Base-by-base conservation (phyloP, 1,140 invertebrate genomes). In the Trypoxylus dichotomus region DNA sequence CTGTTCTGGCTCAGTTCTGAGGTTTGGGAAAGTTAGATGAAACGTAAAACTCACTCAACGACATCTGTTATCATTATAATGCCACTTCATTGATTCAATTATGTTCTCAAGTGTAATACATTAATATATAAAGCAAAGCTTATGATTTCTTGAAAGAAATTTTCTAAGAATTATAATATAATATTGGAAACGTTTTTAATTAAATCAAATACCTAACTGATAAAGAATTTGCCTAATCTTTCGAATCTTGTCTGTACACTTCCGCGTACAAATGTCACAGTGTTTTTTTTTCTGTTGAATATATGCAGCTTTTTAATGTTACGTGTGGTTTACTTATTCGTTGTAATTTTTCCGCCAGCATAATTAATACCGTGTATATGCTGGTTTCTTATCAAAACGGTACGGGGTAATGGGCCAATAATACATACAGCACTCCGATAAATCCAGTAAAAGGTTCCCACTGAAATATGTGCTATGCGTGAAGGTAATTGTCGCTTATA, bases 311-410 rank as follows among this genome's bases (percentile, higher is more conserved):
- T 42, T 75, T 11, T 21, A 32, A 41, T 75, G 43, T 75, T 75
- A 42, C 32, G 24, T 75, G 19, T 43, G 24, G 19, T 41, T 32
- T 15, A n/a, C 29, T 71, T 27, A 29, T 60, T 60, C 24, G 54
- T 24, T 71, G 29, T 75, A 25, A 37, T 37, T 75, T 75, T 75
- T 75, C 74, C 74, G 74, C 74, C 74, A 43, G 74, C 74, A 75
- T 75, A 32, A 32, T 74, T 74, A 75, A 32, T 75, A 43, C 32
- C 43, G 37, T 75, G 43, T 41, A 37, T 37, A 37, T 37, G 32
- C 32, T 37, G 74, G 25, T 75, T 75, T 75, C 74, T 75, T 75
- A 75, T 75, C 74, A 75, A 21, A 42, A 47, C 32, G 1, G 43
- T 43, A 75, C 25, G 24, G 74, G 74, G 74, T 75, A 75, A 75